Conservation (phyloP, 53 echinoderm and acorn worm genomes). For the Actinopyga echinites region DNA sequence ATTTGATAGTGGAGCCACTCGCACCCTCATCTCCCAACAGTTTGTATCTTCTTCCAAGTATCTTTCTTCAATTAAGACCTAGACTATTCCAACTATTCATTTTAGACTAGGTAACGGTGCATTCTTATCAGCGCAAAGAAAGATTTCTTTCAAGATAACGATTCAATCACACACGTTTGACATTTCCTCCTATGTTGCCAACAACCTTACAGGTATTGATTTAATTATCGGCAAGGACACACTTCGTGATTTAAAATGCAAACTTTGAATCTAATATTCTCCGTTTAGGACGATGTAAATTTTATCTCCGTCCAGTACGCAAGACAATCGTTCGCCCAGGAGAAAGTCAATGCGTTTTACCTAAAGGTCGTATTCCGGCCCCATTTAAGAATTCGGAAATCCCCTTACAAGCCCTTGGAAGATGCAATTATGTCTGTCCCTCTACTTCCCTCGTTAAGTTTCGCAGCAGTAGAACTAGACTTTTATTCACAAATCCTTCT, state of each 20-base stretch:
- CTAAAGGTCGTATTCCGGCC: neutral
- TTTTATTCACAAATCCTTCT: neutral
- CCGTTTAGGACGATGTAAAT: neutral
- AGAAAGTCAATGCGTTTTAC: neutral
- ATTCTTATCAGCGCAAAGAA: too few relatives aligned
- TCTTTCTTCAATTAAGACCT: too few relatives aligned
- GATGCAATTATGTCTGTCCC: neutral
- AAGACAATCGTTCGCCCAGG: neutral
- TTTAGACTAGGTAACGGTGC: too few relatives aligned
- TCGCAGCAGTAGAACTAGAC: neutral
- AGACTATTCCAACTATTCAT: too few relatives aligned
- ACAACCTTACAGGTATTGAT: neutral
- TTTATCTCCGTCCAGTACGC: neutral
- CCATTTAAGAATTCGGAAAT: neutral
- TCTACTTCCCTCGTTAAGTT: neutral
- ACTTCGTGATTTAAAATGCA: neutral
- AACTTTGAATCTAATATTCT: neutral
- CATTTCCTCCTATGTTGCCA: too few relatives aligned
- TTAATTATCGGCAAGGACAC: neutral
- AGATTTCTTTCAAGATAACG: too few relatives aligned
- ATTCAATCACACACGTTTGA: too few relatives aligned
- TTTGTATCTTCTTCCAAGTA: too few relatives aligned
- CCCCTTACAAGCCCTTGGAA: neutral
- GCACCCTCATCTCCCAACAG: too few relatives aligned
- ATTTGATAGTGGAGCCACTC: too few relatives aligned